A percentile compares a stretch with the other conserved stretches of the same genome.
phyloP scores from a whole-genome alignment of 2,888 invertebrate genomes.

The Ennomos quercinarius region DNA sequence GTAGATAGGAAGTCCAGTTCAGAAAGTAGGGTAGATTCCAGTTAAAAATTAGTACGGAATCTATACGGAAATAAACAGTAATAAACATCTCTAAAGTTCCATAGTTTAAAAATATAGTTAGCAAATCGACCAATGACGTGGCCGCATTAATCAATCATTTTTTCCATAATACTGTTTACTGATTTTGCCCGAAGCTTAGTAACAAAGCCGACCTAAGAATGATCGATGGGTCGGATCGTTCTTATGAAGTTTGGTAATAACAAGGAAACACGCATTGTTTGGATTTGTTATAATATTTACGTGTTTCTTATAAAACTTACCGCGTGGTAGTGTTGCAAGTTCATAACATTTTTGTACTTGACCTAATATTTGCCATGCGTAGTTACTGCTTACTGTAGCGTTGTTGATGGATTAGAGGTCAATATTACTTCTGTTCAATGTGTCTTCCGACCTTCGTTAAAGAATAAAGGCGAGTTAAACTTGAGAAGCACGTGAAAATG shows the following conservation, averaged over 20 bases:
- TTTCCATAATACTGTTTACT: too few relatives aligned
- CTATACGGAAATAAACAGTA: too few relatives aligned
- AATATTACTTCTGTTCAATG: constrained; percentile 29
- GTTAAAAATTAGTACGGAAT: too few relatives aligned
- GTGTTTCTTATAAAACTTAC: constrained; percentile 1
- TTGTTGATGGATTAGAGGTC: constrained; percentile 34
- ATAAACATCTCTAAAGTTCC: too few relatives aligned
- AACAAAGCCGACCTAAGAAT: constrained; percentile 8
- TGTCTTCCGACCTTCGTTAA: constrained; percentile 36
- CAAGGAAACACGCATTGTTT: constrained; percentile 13
- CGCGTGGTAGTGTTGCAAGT: constrained; percentile 28
- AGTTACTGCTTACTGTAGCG: constrained; percentile 22
- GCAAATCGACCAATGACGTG: too few relatives aligned
- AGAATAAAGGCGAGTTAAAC: constrained; percentile 34
- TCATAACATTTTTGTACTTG: constrained; percentile 44
- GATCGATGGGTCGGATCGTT: constrained; percentile 10
- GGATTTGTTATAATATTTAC: constrained; percentile 19
- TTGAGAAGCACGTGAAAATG: constrained; percentile 29
- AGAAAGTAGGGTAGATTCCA: constrained; percentile 7
- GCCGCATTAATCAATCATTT: too few relatives aligned
- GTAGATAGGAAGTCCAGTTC: constrained; percentile 4
- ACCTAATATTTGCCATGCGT: constrained; percentile 35
- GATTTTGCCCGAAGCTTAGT: constrained; percentile 3
- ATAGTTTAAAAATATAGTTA: too few relatives aligned
- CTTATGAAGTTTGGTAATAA: constrained; percentile 7